Evolutionary conservation across 2,888 invertebrate species (phyloP), one percentile per base, ranked within the genome.

Genomic region (Acholoe squamosa): DNA sequence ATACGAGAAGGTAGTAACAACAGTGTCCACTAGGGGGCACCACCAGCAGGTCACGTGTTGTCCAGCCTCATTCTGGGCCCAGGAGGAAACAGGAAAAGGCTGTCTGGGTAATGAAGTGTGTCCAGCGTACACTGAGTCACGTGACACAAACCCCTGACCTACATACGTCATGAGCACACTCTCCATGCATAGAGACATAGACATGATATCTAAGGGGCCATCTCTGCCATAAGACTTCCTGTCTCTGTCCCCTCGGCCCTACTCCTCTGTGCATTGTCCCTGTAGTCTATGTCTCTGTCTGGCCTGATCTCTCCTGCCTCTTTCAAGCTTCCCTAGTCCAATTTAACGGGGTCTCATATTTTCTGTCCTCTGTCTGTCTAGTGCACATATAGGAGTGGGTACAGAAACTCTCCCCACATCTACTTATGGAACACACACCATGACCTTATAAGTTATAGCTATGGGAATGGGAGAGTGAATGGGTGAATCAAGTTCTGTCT

Each of bases 51-150:
- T 61, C 61, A 61, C 61, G 61, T 61, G 61, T 0, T 61, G 22
- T 61, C 61, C 19, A 5, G 76, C 28, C 31, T 76, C 76, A 31
- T 31, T 76, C n/a, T 76, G 31, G 76, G 5, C 25, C 16, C 76
- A 43, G 80, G 80, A 43, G 34, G 34, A 33, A 22, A 80, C 80
- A 80, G 33, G 34, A 14, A 80, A 80, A 80, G 33, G 80, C 80
- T 33, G 12, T 80, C 80, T 22, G 80, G 33, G 80, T 80, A 80
- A 33, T 80, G 80, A 80, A 80, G 77, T 77, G 77, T 71, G 71
- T 25, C 71, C 22, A 16, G n/a, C 71, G n/a, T 25, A 71, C 71
- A 71, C 22, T 25, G 16, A n/a, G 25, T 19, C 76, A 76, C 76
- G 31, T n/a, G 76, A 76, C 3, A 31, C 3, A 1, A 0, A n/a